phyloP scores from a whole-genome alignment of 2,888 invertebrate species.

The Omphaloscelis lunosa region DNA sequence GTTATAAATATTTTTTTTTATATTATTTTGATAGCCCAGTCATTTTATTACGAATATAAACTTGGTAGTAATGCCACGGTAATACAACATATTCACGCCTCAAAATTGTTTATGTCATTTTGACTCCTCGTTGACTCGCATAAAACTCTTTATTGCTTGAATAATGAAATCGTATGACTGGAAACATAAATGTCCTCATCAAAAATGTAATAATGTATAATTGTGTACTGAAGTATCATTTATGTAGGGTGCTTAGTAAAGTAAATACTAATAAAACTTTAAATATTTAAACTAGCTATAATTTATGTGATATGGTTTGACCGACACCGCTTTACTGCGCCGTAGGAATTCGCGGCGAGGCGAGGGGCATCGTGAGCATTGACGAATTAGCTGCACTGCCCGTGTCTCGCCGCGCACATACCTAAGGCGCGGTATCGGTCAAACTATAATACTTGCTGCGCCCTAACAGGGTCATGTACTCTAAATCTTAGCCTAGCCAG shows the following conservation, averaged over 20 bases:
- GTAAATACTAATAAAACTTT: neutral
- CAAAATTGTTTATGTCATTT: conserved; percentile 46
- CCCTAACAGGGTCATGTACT: too few species aligned
- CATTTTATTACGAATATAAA: conserved; percentile 31
- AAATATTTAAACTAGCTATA: too few species aligned
- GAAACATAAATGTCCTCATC: conserved; percentile 27
- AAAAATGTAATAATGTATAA: conserved; percentile 14
- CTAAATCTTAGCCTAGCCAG: too few species aligned
- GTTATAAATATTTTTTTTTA: conserved; percentile 14
- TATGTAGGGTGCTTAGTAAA: neutral
- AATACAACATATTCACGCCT: conserved; percentile 40
- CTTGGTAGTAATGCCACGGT: conserved; percentile 12
- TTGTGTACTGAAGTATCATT: conserved; percentile 10
- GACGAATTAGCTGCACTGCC: too few species aligned
- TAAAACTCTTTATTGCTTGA: conserved; percentile 56
- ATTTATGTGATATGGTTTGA: too few species aligned
- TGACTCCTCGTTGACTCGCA: conserved; percentile 36
- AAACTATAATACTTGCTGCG: too few species aligned
- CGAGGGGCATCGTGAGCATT: too few species aligned
- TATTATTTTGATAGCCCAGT: neutral
- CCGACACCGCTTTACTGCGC: too few species aligned
- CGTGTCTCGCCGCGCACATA: too few species aligned
- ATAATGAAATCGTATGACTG: conserved; percentile 56
- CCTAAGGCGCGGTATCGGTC: too few species aligned
- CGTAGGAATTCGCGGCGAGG: too few species aligned